Base-by-base conservation (phyloP, 2,113 vertebrate species). In the Saccopteryx leptura region DNA sequence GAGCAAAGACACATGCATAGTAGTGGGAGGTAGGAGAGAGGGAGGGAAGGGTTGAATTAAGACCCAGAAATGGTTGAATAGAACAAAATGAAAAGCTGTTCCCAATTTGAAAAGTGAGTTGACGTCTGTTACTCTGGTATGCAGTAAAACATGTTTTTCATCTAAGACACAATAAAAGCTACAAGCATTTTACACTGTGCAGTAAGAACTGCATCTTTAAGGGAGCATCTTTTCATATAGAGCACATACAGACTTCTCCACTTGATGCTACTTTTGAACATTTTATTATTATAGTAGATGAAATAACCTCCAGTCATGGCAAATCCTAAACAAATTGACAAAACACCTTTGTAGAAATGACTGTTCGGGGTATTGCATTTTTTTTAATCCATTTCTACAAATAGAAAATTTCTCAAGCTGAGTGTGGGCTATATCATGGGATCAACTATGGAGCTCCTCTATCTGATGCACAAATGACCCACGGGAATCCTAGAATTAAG, bases 131-230 rank as follows among this genome's bases (percentile, higher is more conserved):
- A 91, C 96, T 97, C 75, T 97, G 97, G 96, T 97, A 97, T 97
- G 97, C 93, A 93, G 95, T 96, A 83, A 96, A 97, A 97, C 95
- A 97, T 97, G 97, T 95, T 97, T 97, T 96, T 95, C 96, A 97
- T 98, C 97, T 97, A 95, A 93, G 91, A 96, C 96, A 96, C 97
- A 96, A 97, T 97, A 98, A 98, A 97, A 97, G 94, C 96, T 97
- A 97, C 97, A 97, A 97, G 97, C 94, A 69, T 97, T 98, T 98
- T 97, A 97, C 97, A 97, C 96, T 92, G 82, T 28, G 82, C 96
- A 87, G 96, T 96, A 96, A 82, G 71, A 93, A 71, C 84, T 68
- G 79, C 94, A 65, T 97, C 96, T 97, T 96, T 86, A 94, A 95
- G 76, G 86, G 96, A 92, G 91, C 96, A 96, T 96, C 96, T 86